These are phyloP conservation scores for Phymatocera aterrima DNA, from an alignment of 2,888 invertebrate species.

Conservation along the genomic window DNA sequence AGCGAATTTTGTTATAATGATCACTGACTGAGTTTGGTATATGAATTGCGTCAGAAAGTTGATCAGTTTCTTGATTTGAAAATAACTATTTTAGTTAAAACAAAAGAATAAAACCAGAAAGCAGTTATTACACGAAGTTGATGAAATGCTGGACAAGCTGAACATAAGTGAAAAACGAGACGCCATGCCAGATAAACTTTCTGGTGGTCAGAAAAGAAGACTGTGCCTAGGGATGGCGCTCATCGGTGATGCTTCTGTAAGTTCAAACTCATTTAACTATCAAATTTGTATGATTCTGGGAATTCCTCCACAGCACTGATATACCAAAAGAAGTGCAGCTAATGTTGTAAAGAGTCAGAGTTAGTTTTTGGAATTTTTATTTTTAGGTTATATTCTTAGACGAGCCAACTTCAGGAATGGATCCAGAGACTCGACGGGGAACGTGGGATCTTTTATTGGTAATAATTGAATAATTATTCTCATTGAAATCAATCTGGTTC, in stretches of 20 bases:
- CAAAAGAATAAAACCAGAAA: constrained; percentile 73
- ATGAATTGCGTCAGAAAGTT: neutral
- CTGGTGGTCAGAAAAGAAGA: constrained; percentile 94
- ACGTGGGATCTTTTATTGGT: constrained; percentile 88
- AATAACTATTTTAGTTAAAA: constrained; percentile 78
- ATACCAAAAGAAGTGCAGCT: neutral
- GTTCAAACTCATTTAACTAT: no score
- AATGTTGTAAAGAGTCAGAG: neutral
- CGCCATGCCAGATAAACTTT: constrained; percentile 79
- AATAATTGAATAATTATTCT: constrained; percentile 57
- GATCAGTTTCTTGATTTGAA: constrained; percentile 68
- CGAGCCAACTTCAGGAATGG: constrained; percentile 90
- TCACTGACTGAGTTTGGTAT: neutral
- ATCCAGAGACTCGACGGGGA: constrained; percentile 88
- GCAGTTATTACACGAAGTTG: constrained; percentile 77
- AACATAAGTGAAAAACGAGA: constrained; percentile 80
- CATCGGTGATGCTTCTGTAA: constrained; percentile 81
- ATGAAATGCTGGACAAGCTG: constrained; percentile 75
- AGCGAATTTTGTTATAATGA: neutral
- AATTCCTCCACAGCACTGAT: neutral
- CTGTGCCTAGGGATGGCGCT: constrained; percentile 88
- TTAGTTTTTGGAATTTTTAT: neutral
- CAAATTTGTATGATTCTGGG: neutral
- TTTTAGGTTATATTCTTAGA: constrained; percentile 78
- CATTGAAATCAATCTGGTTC: no score